Evolutionary conservation across 2,113 vertebrate genomes (phyloP).

Genomic region (Mungos mungo): DNA sequence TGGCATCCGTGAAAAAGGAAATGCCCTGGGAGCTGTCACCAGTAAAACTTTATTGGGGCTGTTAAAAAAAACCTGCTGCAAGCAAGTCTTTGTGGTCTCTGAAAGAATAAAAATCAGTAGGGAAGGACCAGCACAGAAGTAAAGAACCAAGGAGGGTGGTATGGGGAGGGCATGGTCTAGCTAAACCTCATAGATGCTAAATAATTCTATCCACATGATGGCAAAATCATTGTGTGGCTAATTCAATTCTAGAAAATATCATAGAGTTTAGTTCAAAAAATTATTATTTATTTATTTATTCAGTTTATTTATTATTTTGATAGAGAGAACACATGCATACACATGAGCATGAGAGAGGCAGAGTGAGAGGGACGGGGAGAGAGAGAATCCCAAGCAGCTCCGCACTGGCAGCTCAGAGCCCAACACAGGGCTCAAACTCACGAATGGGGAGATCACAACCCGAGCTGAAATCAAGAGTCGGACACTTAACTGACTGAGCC

Average conservation of each 20-base stretch:
- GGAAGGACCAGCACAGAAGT: neutral
- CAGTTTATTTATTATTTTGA: too few relatives aligned
- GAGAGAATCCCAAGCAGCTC: too few relatives aligned
- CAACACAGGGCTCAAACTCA: too few relatives aligned
- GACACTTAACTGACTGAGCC: too few relatives aligned
- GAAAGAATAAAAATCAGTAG: conserved; percentile 1
- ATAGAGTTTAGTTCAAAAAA: neutral
- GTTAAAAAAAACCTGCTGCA: neutral
- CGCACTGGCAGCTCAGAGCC: too few relatives aligned
- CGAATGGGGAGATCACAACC: too few relatives aligned
- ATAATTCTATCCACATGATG: neutral
- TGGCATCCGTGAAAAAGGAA: neutral
- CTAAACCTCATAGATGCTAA: neutral
- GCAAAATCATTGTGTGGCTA: neutral
- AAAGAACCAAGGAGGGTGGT: neutral
- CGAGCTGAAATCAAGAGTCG: too few relatives aligned
- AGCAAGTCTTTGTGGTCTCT: neutral
- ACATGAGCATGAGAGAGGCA: too few relatives aligned
- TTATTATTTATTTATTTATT: too few relatives aligned
- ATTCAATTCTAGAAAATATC: neutral
- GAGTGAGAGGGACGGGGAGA: too few relatives aligned
- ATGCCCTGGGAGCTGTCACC: neutral
- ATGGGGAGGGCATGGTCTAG: neutral
- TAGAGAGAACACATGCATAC: too few relatives aligned
- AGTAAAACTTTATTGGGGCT: neutral